phyloP scores from a whole-genome alignment of 1,140 invertebrate species.

The Drosophila busckii region DNA sequence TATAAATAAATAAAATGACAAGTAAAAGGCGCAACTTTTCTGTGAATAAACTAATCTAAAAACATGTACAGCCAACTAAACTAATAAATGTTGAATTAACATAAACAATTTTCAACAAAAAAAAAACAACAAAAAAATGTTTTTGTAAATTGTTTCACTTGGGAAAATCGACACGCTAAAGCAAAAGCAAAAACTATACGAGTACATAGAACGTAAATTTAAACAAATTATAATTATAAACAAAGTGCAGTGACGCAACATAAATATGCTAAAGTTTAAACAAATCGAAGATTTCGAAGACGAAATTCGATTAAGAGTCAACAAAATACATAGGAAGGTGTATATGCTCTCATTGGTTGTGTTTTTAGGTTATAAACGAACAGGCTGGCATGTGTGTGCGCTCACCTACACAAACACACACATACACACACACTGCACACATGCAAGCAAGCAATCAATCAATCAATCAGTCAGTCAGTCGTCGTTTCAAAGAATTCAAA shows the following conservation, averaged over 20 bases:
- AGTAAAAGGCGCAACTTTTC: conserved; percentile 76
- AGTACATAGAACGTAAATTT: conserved; percentile 36
- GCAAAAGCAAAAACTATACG: conserved; percentile 54
- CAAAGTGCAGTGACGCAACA: conserved; percentile 24
- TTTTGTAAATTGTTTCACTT: conserved; percentile 76
- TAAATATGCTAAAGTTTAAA: conserved; percentile 37
- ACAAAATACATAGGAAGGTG: conserved; percentile 73
- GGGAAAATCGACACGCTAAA: conserved; percentile 75
- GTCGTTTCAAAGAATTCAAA: conserved; percentile 14
- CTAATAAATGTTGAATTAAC: conserved; percentile 18
- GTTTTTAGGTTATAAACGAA: conserved; percentile 78
- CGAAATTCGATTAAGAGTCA: conserved; percentile 54
- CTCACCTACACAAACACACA: conserved; percentile 17
- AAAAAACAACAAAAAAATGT: conserved; percentile 22
- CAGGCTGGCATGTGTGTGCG: conserved; percentile 31
- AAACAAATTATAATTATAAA: conserved; percentile 38
- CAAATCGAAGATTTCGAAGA: conserved; percentile 33
- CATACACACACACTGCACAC: conserved; percentile 15
- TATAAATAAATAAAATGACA: conserved; percentile 59
- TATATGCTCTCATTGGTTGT: conserved; percentile 79
- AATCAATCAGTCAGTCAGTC: conserved; percentile 52
- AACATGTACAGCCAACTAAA: conserved; percentile 28
- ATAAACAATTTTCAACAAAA: conserved; percentile 10
- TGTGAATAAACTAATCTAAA: conserved; percentile 67
- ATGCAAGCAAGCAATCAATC: conserved; percentile 43